Evolutionary conservation across 2,888 invertebrate genomes (phyloP).

Genomic region (Drosophila kuntzei): DNA sequence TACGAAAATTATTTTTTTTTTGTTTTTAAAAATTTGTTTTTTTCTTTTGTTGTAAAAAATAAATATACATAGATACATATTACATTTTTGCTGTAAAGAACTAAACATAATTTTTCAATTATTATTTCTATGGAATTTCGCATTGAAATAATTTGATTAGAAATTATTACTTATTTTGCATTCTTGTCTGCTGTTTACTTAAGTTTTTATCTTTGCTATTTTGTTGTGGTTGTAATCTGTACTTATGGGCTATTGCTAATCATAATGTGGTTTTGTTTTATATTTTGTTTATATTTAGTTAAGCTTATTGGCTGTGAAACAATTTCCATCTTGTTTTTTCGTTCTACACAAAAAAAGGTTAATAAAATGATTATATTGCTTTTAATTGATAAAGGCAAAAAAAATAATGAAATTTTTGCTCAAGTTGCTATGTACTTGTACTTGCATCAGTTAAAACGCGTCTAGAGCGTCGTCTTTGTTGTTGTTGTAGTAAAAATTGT

Average conservation of each 20-base stretch:
- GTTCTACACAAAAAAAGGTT: conserved; percentile 42
- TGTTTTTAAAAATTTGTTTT: conserved; percentile 30
- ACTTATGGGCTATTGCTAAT: conserved; percentile 82
- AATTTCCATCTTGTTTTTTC: conserved; percentile 46
- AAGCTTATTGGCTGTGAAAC: conserved; percentile 74
- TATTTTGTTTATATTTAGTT: conserved; percentile 48
- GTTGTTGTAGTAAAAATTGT: conserved; percentile 59
- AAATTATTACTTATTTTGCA: conserved; percentile 43
- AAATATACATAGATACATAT: conserved; percentile 50
- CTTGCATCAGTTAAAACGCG: conserved; percentile 77
- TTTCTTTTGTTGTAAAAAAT: conserved; percentile 42
- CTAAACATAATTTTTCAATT: conserved; percentile 38
- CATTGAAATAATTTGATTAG: conserved; percentile 36
- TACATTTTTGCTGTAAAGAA: conserved; percentile 58
- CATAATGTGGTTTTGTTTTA: conserved; percentile 60
- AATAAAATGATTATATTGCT: conserved; percentile 25
- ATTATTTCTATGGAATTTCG: conserved; percentile 57
- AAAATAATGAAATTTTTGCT: conserved; percentile 57
- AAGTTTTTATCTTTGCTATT: conserved; percentile 60
- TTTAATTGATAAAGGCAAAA: conserved; percentile 55
- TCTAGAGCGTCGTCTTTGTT: conserved; percentile 35
- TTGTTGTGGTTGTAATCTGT: conserved; percentile 53
- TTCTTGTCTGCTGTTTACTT: conserved; percentile 52
- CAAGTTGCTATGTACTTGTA: conserved; percentile 71
- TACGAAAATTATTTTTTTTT: conserved; percentile 37